Percentiles rank a stretch among this genome's conserved stretches.
These are phyloP conservation scores for Neodiprion lecontei DNA, from an alignment of 1,140 invertebrate species.

Conservation along the genomic window DNA sequence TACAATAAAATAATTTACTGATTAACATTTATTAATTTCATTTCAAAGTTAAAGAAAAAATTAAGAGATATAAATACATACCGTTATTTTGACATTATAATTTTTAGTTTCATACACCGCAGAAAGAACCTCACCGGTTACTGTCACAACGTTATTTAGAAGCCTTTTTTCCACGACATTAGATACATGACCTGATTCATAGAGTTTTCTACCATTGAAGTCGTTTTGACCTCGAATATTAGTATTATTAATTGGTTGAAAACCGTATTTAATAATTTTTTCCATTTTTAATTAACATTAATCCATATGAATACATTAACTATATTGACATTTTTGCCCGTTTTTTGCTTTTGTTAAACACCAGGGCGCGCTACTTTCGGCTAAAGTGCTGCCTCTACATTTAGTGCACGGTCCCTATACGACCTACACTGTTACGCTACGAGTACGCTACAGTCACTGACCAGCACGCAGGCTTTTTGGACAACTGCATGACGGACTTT, in stretches of 20 bases:
- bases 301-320: neutral
- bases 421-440: no score
- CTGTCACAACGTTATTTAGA: neutral
- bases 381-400: neutral
- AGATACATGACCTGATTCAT: slow-evolving; percentile 22
- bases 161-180: slow-evolving; percentile 17
- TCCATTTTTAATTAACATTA: neutral
- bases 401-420: neutral
- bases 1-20: slow-evolving; percentile 21
- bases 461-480: no score
- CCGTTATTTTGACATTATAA: slow-evolving; percentile 26
- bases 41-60: neutral
- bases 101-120: slow-evolving; percentile 16
- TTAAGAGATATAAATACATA: slow-evolving; percentile 3
- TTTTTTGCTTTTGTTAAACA: neutral
- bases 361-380: neutral
- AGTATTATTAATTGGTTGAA: slow-evolving; percentile 10
- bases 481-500: no score
- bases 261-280: slow-evolving; percentile 8
- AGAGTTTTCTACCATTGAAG: slow-evolving; percentile 13
- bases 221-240: slow-evolving; percentile 18
- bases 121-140: slow-evolving; percentile 20
- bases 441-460: no score
- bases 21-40: neutral
- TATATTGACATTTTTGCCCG: neutral